Base-by-base conservation (phyloP, 2,797 vertebrate species). In the Dromococcyx pavoninus region DNA sequence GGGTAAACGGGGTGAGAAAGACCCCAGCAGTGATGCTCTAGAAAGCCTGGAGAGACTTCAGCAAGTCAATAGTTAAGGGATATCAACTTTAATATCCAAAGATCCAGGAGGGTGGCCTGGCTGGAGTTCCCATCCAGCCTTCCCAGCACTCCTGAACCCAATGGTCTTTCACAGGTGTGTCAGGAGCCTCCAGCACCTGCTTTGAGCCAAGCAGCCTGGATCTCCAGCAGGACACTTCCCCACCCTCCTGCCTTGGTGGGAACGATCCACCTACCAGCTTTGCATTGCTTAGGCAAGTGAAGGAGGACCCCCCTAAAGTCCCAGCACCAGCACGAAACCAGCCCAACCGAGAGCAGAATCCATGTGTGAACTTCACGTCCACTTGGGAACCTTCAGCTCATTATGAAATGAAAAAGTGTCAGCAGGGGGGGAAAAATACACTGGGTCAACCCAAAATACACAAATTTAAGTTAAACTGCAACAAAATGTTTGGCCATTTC, bases 141-240 rank as follows among this genome's bases (percentile, higher is more conserved):
- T 46, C 21, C 56, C 56, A 64, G 28, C 60, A 3, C 24, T 27
- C 56, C 72, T 50, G 21, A 18, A 12, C 11, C 24, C 53, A 2
- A 23, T 1, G 25, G 33, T 11, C n/a, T 19, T 12, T 5, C 4
- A n/a, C 30, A 25, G 77, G 71, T 7, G 4, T 9, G 13, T 2
- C 18, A 7, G 0, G 43, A 3, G n/a, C 7, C 14, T 19, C 54
- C 8, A 16, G 24, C 4, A 37, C 16, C 39, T 28, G 2, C 2
- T 4, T 5, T 3, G 24, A n/a, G 6, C 25, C 18, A 9, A 21
- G 56, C 6, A 2, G 17, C 21, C 72, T 0, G 6, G 18, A 22
- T 37, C 41, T 12, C 41, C 5, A n/a, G 48, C 58, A 44, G 78
- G n/a, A 21, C 4, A 5, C 64, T 12, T 11, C 27, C 32, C 30